These are phyloP conservation scores for Benthosema pterotum DNA, from an alignment of 2,797 vertebrate species.

Conservation along the genomic window DNA sequence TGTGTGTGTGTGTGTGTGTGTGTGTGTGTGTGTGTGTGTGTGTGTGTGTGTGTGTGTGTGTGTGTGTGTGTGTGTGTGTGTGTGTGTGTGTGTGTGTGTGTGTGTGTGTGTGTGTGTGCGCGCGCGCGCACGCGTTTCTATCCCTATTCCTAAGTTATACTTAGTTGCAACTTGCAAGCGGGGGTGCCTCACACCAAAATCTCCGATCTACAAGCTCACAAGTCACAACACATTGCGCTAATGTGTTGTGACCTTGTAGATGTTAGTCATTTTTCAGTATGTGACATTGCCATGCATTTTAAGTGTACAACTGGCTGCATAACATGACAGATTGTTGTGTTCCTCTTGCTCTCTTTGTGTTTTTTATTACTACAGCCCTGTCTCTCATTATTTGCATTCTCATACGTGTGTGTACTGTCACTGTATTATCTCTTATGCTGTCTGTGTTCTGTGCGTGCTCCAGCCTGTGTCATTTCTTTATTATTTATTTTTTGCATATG, in stretches of 20 bases:
- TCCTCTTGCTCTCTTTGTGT: constrained; percentile 39
- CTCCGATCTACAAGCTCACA: too few relatives aligned
- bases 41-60: constrained; percentile 20
- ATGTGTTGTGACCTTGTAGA: too few relatives aligned
- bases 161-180: too few relatives aligned
- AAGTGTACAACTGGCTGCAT: background rate
- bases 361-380: constrained; percentile 44
- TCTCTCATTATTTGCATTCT: constrained; percentile 32
- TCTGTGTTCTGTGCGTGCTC: constrained; percentile 33
- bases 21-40: constrained; percentile 9
- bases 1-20: constrained; percentile 17
- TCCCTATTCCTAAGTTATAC: too few relatives aligned
- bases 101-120: background rate
- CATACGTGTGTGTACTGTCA: constrained; percentile 18
- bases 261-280: too few relatives aligned
- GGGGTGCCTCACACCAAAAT: too few relatives aligned
- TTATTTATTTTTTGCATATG: constrained; percentile 45
- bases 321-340: constrained; percentile 22
- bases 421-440: constrained; percentile 37
- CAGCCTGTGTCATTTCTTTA: constrained; percentile 36
- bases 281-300: too few relatives aligned
- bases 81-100: constrained; percentile 14
- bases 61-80: constrained; percentile 14
- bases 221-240: too few relatives aligned
- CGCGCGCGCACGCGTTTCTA: constrained; percentile 1